Base-by-base conservation (phyloP, 2,797 vertebrate species). In the Semotilus atromaculatus region DNA sequence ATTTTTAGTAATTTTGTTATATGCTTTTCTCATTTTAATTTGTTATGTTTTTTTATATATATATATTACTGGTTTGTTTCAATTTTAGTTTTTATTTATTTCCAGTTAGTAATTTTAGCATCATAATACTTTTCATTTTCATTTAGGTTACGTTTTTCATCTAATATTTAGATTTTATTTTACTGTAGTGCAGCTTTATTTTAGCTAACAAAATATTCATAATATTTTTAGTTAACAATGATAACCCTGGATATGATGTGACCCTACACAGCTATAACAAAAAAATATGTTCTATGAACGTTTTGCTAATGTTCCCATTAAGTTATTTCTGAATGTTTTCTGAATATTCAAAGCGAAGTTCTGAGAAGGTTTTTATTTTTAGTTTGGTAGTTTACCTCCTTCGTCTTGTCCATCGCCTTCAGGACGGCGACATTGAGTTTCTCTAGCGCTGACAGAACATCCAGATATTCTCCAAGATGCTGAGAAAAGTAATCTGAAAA, bases 361-460 rank as follows among this genome's bases (percentile, higher is more conserved):
- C 43, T 14, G 13, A 38, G 38, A 36, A 38, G 7, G 38, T 11
- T 43, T 43, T 43, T 1, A 43, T 45, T 48, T 48, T 58, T 23
- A 4, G 4, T 11, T 13, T 0, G 1, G 4, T n/a, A 4, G 18
- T n/a, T 34, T 91, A 99, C 98, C 97, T 97, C 92, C 90, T 99
- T 99, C 85, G 98, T 99, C 93, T 97, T 96, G 90, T 99, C 98
- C 98, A 99, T 99, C 45, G 98, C 98, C 82, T 96, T 95, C 80
- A 99, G 94, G 89, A 99, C 97, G 0, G 97, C 96, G 1, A 96
- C 85, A 84, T 99, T 99, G 81, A 99, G 96, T 0, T 96, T 93
- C 91, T 99, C 97, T 92, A 99, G 91, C 1, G 98, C 96, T 0
- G 97, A 97, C 58, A 99, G 95, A 76, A 99, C 98, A 0, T 96